These are phyloP conservation scores for Characodon lateralis DNA, from an alignment of 2,797 vertebrate species.

Conservation along the genomic window DNA sequence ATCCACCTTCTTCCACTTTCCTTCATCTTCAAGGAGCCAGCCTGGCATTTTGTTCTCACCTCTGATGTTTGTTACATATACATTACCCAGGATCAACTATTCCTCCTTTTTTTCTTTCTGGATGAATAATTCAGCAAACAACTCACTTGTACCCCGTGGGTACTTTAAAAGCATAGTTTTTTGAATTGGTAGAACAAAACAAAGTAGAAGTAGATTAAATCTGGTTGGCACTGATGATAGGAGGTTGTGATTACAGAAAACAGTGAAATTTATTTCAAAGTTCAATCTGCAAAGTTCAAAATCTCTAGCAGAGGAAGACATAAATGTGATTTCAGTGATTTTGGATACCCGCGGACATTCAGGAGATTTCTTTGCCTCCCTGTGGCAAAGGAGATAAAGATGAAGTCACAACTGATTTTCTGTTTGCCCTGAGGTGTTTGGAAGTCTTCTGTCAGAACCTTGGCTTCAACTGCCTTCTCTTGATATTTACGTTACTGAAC, in stretches of 20 bases:
- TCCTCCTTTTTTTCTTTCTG: constrained; percentile 25
- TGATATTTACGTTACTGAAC: constrained; percentile 4
- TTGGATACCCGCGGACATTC: constrained; percentile 40
- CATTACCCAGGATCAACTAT: constrained; percentile 71
- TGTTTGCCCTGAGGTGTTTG: constrained; percentile 17
- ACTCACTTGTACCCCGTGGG: constrained; percentile 50
- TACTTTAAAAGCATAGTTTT: constrained; percentile 60
- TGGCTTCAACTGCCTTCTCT: neutral
- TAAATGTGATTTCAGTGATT: constrained; percentile 48
- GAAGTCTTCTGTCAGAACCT: constrained; percentile 17
- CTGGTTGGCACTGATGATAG: constrained; percentile 18
- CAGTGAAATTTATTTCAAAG: constrained; percentile 38
- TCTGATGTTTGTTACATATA: constrained; percentile 72
- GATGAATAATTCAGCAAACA: constrained; percentile 77
- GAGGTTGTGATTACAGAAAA: constrained; percentile 39
- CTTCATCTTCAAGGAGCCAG: constrained; percentile 37
- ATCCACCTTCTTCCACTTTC: constrained; percentile 13
- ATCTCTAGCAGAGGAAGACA: constrained; percentile 29
- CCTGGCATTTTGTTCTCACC: constrained; percentile 52
- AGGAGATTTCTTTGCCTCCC: constrained; percentile 31
- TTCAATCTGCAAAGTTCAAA: constrained; percentile 29
- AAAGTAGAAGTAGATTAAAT: constrained; percentile 17
- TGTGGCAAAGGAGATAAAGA: constrained; percentile 30
- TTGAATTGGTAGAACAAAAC: constrained; percentile 5
- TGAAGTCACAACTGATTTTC: constrained; percentile 23